Percentiles rank a stretch among this genome's conserved stretches.
Conservation (phyloP, 2,797 vertebrate genomes). For the Gymnoscopelus braueri region DNA sequence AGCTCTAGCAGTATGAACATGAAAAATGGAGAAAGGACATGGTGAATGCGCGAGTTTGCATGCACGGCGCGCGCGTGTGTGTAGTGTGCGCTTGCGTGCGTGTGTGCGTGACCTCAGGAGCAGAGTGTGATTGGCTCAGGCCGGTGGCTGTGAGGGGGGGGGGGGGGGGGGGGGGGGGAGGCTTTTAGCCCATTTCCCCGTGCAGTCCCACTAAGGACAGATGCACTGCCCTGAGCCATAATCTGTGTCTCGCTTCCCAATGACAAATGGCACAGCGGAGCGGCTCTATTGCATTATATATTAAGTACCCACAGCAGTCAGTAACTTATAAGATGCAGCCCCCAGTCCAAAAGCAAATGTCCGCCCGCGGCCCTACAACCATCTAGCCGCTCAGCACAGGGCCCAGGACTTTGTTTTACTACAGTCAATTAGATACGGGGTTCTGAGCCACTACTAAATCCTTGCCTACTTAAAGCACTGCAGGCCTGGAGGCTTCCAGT, state of each 20-base stretch:
- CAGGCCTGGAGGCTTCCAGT: no score
- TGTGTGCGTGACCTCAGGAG: conserved; percentile 85
- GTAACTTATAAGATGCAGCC: conserved; percentile 94
- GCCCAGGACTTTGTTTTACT: conserved; percentile 75
- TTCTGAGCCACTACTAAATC: conserved; percentile 69
- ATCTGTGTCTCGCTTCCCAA: conserved; percentile 91
- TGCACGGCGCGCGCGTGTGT: background rate
- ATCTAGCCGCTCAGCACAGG: conserved; percentile 69
- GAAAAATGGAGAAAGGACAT: no score
- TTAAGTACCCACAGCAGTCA: conserved; percentile 93
- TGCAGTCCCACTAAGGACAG: conserved; percentile 91
- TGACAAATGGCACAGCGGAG: conserved; percentile 94
- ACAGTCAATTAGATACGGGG: conserved; percentile 86
- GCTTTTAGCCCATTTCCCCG: conserved; percentile 92
- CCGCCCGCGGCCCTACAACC: conserved; percentile 77
- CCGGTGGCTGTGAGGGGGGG: conserved; percentile 84
- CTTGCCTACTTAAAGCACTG: conserved; percentile 44
- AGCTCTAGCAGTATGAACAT: no score
- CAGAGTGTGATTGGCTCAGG: conserved; percentile 89
- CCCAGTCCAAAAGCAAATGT: conserved; percentile 62
- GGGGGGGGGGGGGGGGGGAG: conserved; percentile 90
- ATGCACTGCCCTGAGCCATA: conserved; percentile 98
- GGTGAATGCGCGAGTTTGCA: no score
- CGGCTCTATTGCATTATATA: conserved; percentile 95
- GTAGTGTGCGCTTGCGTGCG: background rate